Base-by-base conservation (phyloP, 2,888 invertebrate species). In the Spialia ferax region DNA sequence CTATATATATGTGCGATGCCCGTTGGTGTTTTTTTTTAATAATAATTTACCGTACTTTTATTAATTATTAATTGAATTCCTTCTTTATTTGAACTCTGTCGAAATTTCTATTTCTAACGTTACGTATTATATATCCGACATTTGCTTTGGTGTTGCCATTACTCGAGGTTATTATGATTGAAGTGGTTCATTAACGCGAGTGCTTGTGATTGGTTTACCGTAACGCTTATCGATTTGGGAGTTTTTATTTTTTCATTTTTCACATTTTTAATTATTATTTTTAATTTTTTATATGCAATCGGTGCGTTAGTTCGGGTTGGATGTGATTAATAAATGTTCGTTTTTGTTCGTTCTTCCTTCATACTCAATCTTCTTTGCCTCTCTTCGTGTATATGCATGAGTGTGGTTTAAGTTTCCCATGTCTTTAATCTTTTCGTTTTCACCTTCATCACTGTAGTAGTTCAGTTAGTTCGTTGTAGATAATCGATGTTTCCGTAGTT, bases 161-260 rank as follows among this genome's bases (percentile, higher is more conserved):
- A 86, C 88, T 83, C 83, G 68, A 74, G 71, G 71, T 76, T n/a
- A 59, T 38, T 65, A 63, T 38, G 2, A 48, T 65, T 73, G 76
- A 76, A 79, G 38, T 42, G 8, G 23, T 45, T 52, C 5, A 57
- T 38, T 59, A 42, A 52, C 29, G 52, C 78, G 79, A 80, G 82
- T 86, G 91, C 89, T 89, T 91, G 92, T 93, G 93, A 92, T 93
- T 93, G 93, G 93, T 93, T 93, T 93, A 93, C 91, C 87, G 79
- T 86, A 88, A 88, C 77, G 89, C 89, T 90, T 86, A 71, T 67
- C 71, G 73, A 73, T 79, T 84, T 81, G 81, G 82, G 83, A 84
- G 72, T 75, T 69, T 69, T 35, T n/a, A n/a, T 35, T 35, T 11
- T 35, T 13, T 35, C 1, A 10, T 11, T 35, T 35, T 35, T 35